A percentile compares a stretch with the other conserved stretches of the same genome.
Conservation (phyloP, 2,113 vertebrate genomes). For the Salvelinus fontinalis region DNA sequence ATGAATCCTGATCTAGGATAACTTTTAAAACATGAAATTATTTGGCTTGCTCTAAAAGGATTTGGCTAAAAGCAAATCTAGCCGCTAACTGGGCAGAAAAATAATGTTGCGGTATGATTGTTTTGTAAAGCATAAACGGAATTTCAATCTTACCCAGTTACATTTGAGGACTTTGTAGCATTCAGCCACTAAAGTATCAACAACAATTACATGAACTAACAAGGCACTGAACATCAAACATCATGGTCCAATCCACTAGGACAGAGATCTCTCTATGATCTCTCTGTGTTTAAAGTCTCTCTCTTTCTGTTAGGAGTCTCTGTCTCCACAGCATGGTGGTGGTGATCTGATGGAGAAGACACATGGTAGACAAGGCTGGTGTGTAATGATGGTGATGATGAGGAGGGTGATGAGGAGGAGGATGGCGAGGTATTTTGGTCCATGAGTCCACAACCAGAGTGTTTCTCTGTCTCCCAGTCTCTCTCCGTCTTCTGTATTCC, state of each 20-base stretch:
- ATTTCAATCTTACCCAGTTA: constrained; percentile 13
- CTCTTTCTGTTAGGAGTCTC: not conserved
- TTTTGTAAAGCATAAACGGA: not conserved
- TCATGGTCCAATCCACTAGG: not conserved
- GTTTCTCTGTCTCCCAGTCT: constrained; percentile 12
- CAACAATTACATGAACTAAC: constrained; percentile 10
- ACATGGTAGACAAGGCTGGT: constrained; percentile 15
- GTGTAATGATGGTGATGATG: not conserved
- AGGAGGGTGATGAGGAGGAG: not conserved
- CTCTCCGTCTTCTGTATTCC: not conserved
- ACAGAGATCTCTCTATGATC: not conserved
- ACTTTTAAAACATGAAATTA: not conserved
- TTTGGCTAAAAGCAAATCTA: not conserved
- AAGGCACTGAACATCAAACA: constrained; percentile 5
- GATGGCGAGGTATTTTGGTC: not conserved
- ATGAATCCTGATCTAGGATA: not conserved
- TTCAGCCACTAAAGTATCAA: constrained; percentile 16
- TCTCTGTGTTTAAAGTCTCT: not conserved
- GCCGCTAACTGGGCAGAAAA: not conserved
- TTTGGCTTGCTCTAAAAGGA: constrained; percentile 25
- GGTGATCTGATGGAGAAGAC: constrained; percentile 17
- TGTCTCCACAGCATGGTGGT: not conserved
- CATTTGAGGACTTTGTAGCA: constrained; percentile 14
- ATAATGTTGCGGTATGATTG: too few relatives aligned
- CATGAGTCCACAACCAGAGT: constrained; percentile 21